Base-by-base conservation (phyloP, 1,140 invertebrate genomes). In the Hydropsyche tenuis region DNA sequence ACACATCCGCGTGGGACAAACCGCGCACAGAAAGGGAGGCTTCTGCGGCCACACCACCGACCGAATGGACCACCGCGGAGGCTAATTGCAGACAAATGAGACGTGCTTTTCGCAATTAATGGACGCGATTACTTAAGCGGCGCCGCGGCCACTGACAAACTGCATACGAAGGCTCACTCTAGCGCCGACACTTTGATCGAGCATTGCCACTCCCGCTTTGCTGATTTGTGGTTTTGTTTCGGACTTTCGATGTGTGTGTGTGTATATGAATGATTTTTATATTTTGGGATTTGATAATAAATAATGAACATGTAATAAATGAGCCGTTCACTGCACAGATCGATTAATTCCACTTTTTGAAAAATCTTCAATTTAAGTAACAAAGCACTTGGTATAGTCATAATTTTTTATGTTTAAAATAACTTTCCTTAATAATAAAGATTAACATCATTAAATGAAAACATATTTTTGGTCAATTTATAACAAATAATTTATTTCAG, bases 81-180 rank as follows among this genome's bases (percentile, higher is more conserved):
- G 56, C 68, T 70, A 70, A 70, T 70, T 70, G 68, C 51, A 56
- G 46, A 70, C 68, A 70, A 70, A 70, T 70, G 68, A 70, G 68
- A 70, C 30, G 68, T 70, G 68, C 68, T 70, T 46, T 70, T 70
- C 68, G 48, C 68, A 70, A 70, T 70, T 70, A 70, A 70, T 70
- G 68, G 68, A 70, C 48, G 45, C 68, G 45, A 70, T 70, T 56
- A 70, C 68, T 70, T 70, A 56, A 70, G 51, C 51, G 25, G 45
- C 2, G 0, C 27, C 9, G 20, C 18, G 23, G 16, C 12, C 16
- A n/a, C n/a, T 6, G 42, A n/a, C 65, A 48, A 48, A 43, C 18
- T 48, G 65, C n/a, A 48, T 20, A 22, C 14, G 43, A 2, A 1
- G 23, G 16, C 11, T 42, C 64, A 20, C n/a, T n/a, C n/a, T 6